Conservation (phyloP, 2,888 invertebrate species). For the Diachrysia chrysitis region DNA sequence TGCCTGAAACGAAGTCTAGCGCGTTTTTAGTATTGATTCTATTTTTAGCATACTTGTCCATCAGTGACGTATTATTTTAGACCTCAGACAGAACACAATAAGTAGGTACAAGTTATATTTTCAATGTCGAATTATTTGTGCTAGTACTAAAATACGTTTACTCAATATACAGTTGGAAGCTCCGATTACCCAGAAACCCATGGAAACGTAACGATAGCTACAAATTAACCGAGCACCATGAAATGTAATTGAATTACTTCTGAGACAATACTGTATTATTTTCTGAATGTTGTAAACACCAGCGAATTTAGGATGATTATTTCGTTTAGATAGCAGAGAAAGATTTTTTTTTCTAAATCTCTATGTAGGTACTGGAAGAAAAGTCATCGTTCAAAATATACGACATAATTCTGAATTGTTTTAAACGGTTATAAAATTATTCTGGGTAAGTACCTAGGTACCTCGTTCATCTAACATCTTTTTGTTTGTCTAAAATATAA, state of each 20-base stretch:
- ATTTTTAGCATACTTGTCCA: no score
- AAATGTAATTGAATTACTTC: not conserved
- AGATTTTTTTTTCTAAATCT: no score
- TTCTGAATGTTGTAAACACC: not conserved
- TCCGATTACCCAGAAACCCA: slow-evolving; percentile 5
- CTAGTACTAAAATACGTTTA: slow-evolving; percentile 10
- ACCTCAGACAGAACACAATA: no score
- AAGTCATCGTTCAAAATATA: not conserved
- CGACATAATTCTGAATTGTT: not conserved
- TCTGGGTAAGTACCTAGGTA: no score
- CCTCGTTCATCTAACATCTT: not conserved
- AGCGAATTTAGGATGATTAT: not conserved
- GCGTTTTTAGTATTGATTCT: no score
- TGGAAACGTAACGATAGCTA: slow-evolving; percentile 12
- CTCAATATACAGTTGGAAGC: slow-evolving; percentile 14
- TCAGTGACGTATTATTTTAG: no score
- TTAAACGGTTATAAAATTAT: not conserved
- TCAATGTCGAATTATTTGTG: not conserved
- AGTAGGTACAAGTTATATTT: not conserved
- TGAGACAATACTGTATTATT: not conserved
- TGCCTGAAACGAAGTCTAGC: no score
- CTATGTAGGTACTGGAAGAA: not conserved
- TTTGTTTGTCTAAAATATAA: not conserved
- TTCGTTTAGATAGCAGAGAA: no score
- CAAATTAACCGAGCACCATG: slow-evolving; percentile 2